These are phyloP conservation scores for Aphelocoma californica DNA, from an alignment of 2,797 vertebrate genomes.

Conservation along the genomic window DNA sequence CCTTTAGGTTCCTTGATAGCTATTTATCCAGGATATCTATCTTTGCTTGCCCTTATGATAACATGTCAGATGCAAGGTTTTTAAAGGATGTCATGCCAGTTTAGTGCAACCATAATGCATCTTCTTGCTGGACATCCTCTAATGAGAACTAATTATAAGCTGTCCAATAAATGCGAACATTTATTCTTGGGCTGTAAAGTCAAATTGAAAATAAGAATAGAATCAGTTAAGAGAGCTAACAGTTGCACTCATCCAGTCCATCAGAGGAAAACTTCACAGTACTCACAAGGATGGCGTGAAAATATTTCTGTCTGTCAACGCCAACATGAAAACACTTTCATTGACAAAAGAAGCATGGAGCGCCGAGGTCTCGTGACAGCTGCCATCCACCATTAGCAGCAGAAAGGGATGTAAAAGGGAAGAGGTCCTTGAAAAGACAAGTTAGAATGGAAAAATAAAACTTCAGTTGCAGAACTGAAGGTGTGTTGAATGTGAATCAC, in stretches of 20 bases:
- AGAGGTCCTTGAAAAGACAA: background rate
- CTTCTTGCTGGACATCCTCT: slow-evolving; percentile 3
- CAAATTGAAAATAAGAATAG: background rate
- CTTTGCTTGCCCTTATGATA: background rate
- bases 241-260: background rate
- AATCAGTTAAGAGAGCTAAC: background rate
- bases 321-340: background rate
- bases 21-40: slow-evolving; percentile 8
- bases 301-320: background rate
- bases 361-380: background rate
- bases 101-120: slow-evolving; percentile 20
- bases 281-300: background rate
- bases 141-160: slow-evolving; percentile 31
- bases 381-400: background rate
- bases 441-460: background rate
- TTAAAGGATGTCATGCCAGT: slow-evolving; percentile 22
- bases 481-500: background rate
- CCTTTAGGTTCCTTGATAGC: background rate
- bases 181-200: background rate
- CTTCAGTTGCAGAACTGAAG: background rate
- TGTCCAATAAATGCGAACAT: background rate
- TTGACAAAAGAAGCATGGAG: background rate
- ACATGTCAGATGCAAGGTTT: background rate
- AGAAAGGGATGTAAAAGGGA: background rate
- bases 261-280: background rate